Conservation (phyloP, 2,888 invertebrate species). For the Pyrgus malvae region DNA sequence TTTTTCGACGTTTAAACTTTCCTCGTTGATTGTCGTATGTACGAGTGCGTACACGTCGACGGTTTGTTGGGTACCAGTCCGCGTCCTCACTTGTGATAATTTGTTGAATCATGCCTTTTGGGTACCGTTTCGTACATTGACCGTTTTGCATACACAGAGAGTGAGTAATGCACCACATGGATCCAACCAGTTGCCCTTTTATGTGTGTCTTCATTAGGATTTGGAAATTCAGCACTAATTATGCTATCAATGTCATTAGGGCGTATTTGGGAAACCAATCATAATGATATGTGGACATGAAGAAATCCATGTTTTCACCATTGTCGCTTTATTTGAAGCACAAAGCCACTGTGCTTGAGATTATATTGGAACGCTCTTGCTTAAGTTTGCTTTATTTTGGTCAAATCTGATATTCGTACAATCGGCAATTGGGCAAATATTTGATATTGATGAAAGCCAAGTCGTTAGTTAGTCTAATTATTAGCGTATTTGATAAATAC, state of each 20-base stretch:
- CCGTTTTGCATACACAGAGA: conserved; percentile 12
- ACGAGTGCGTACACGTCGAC: conserved; percentile 34
- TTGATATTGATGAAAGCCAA: no score
- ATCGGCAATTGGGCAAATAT: no score
- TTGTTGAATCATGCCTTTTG: conserved; percentile 6
- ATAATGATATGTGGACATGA: conserved; percentile 23
- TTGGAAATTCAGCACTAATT: conserved; percentile 27
- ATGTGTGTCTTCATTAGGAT: conserved; percentile 26
- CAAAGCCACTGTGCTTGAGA: no score
- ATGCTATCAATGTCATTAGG: conserved; percentile 28
- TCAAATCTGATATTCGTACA: no score
- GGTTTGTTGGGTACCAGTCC: conserved; percentile 35
- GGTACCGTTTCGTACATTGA: conserved; percentile 29
- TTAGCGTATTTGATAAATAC: no score
- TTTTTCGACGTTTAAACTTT: no score
- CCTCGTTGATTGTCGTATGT: conserved; percentile 30
- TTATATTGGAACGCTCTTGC: no score
- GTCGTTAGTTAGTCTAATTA: no score
- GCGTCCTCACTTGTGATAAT: conserved; percentile 33
- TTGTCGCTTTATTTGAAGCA: conserved; percentile 28
- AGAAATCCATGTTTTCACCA: conserved; percentile 31
- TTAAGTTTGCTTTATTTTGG: no score
- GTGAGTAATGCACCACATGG: neutral
- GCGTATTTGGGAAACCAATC: conserved; percentile 24
- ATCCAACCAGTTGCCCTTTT: conserved; percentile 7